A percentile compares a stretch with the other conserved stretches of the same genome.
Conservation (phyloP, 2,113 vertebrate genomes). For the Archocentrus centrarchus region DNA sequence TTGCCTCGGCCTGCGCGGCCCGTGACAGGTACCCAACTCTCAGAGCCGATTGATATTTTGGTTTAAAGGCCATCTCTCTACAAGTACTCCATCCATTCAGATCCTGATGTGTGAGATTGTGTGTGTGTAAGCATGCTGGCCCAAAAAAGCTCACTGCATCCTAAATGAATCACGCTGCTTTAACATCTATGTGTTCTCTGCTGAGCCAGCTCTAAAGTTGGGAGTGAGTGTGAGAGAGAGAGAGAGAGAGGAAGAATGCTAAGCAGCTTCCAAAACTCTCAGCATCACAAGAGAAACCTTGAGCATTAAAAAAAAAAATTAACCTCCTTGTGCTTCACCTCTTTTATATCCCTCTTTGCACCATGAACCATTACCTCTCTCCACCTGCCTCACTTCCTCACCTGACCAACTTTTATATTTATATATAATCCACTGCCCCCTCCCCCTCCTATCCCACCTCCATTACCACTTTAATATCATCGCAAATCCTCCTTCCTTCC, state of each 20-base stretch:
- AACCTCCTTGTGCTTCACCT: slow-evolving; percentile 20
- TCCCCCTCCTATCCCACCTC: slow-evolving; percentile 8
- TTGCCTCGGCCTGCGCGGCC: no score
- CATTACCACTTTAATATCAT: slow-evolving; percentile 21
- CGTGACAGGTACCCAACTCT: neutral
- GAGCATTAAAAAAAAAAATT: slow-evolving; percentile 27
- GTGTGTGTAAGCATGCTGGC: neutral
- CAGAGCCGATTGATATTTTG: slow-evolving; percentile 27
- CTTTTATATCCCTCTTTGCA: neutral
- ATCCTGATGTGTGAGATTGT: slow-evolving; percentile 12
- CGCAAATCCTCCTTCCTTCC: slow-evolving; percentile 17
- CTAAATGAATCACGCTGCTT: slow-evolving; percentile 70
- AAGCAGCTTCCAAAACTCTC: slow-evolving; percentile 50
- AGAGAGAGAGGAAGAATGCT: slow-evolving; percentile 52
- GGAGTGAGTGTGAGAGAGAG: neutral
- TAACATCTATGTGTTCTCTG: slow-evolving; percentile 64
- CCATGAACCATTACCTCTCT: neutral
- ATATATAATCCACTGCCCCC: slow-evolving; percentile 37
- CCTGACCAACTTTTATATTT: slow-evolving; percentile 32
- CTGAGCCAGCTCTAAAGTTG: slow-evolving; percentile 73
- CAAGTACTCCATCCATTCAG: slow-evolving; percentile 35
- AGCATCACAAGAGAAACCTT: slow-evolving; percentile 25
- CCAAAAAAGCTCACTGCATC: slow-evolving; percentile 56
- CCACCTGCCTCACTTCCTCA: slow-evolving; percentile 19
- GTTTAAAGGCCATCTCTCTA: slow-evolving; percentile 41